Conservation (phyloP, 1,140 invertebrate species). For the Oedothorax gibbosus region DNA sequence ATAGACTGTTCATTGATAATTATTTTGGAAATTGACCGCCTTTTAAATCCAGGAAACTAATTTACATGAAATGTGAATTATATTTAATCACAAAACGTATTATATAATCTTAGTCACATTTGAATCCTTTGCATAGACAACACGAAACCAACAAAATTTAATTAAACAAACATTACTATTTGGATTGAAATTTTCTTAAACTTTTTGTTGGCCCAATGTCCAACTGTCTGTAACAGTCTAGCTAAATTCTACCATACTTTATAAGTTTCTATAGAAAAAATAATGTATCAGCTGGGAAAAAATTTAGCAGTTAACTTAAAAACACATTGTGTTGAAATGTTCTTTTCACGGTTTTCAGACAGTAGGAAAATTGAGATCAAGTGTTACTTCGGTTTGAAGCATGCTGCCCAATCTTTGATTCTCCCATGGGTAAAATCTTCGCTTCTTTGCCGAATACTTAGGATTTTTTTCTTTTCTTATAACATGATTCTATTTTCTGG, state of each 20-base stretch:
- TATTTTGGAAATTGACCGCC: too few relatives aligned
- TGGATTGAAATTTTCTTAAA: too few relatives aligned
- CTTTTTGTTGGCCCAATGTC: too few relatives aligned
- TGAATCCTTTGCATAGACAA: too few relatives aligned
- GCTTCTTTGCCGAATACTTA: constrained; percentile 34
- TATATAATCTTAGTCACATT: too few relatives aligned
- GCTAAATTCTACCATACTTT: not conserved
- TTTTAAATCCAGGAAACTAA: too few relatives aligned
- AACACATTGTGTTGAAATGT: constrained; percentile 28
- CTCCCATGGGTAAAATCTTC: constrained; percentile 52
- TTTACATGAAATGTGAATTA: too few relatives aligned
- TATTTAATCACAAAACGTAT: too few relatives aligned
- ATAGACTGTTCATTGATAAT: too few relatives aligned
- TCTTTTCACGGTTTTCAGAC: constrained; percentile 13
- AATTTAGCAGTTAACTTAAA: constrained; percentile 1
- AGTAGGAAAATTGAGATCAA: constrained; percentile 51
- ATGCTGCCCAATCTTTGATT: constrained; percentile 40
- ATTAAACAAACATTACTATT: too few relatives aligned
- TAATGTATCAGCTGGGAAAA: not conserved
- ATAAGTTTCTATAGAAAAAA: not conserved
- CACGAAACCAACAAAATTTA: too few relatives aligned
- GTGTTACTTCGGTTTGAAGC: constrained; percentile 44
- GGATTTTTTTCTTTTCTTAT: constrained; percentile 12
- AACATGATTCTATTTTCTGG: constrained; percentile 49
- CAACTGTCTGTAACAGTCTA: too few relatives aligned